A percentile compares a stretch with the other conserved stretches of the same genome.
Conservation (phyloP, 2,797 vertebrate genomes). For the Sylvilagus floridanus region DNA sequence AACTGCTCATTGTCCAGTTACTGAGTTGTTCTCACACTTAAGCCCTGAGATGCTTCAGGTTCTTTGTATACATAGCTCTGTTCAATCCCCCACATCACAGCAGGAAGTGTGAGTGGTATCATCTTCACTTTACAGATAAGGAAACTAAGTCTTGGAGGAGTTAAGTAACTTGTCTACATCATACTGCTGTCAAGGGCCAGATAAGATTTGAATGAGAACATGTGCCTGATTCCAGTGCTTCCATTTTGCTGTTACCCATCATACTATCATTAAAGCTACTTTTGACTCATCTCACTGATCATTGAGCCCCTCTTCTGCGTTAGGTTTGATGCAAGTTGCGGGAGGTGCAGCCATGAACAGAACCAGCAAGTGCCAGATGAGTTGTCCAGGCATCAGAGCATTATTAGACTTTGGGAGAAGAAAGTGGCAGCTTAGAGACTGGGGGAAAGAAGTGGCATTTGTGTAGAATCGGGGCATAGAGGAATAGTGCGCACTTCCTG, state of each 20-base stretch:
- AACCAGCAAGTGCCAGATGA: not conserved
- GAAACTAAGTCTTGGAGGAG: not conserved
- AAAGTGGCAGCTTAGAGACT: not conserved
- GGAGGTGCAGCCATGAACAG: not conserved
- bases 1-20: not conserved
- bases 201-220: not conserved
- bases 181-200: not conserved
- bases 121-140: not conserved
- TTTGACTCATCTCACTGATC: not conserved
- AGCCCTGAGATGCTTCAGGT: not conserved
- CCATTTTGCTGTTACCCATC: not conserved
- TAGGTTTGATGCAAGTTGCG: not conserved
- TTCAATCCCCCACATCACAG: not conserved
- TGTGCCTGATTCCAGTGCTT: not conserved
- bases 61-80: not conserved
- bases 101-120: not conserved
- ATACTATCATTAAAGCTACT: not conserved
- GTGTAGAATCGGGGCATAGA: not conserved
- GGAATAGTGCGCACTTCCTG: not conserved
- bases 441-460: not conserved
- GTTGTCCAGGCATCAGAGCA: not conserved
- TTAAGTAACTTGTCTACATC: not conserved
- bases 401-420: not conserved
- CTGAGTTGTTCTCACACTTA: not conserved
- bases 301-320: not conserved